A percentile compares a stretch with the other conserved stretches of the same genome.
phyloP scores from a whole-genome alignment of 2,888 invertebrate genomes.

The Caenorhabditis drosophilae region DNA sequence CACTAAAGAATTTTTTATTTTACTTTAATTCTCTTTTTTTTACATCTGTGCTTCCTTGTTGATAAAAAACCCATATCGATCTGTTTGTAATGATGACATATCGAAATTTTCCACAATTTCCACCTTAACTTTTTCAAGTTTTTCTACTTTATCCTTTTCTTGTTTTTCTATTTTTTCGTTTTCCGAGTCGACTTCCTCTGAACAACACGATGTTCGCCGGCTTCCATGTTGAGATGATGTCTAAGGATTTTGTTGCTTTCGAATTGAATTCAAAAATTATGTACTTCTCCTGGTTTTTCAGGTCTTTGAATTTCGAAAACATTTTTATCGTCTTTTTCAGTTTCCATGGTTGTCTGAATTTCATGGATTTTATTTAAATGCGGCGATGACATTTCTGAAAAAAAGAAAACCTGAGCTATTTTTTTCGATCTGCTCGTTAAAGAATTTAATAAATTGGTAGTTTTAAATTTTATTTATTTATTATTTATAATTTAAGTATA shows the following conservation, averaged over 20 bases:
- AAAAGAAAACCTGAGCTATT: no score
- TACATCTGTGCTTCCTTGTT: no score
- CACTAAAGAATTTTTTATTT: constrained; percentile 18
- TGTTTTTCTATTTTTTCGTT: neutral
- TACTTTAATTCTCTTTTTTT: no score
- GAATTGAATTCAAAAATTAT: neutral
- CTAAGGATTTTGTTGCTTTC: constrained; percentile 5
- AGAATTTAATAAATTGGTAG: no score
- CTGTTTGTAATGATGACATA: constrained; percentile 11
- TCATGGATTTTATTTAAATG: no score
- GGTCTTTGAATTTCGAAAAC: constrained; percentile 28
- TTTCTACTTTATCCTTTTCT: no score
- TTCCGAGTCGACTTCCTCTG: constrained; percentile 13
- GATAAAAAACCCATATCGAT: constrained; percentile 34
- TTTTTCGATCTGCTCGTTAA: no score
- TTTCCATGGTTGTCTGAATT: no score
- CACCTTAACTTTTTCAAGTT: neutral
- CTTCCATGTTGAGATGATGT: constrained; percentile 25
- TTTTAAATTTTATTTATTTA: no score
- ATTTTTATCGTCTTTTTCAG: neutral
- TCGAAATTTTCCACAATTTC: constrained; percentile 5
- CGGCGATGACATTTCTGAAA: no score
- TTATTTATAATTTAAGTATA: no score
- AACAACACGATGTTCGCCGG: constrained; percentile 13
- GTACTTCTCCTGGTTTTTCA: constrained; percentile 45